A percentile compares a stretch with the other conserved stretches of the same genome.
phyloP scores from a whole-genome alignment of 1,140 invertebrate genomes.

The Trichonephila clavipes region DNA sequence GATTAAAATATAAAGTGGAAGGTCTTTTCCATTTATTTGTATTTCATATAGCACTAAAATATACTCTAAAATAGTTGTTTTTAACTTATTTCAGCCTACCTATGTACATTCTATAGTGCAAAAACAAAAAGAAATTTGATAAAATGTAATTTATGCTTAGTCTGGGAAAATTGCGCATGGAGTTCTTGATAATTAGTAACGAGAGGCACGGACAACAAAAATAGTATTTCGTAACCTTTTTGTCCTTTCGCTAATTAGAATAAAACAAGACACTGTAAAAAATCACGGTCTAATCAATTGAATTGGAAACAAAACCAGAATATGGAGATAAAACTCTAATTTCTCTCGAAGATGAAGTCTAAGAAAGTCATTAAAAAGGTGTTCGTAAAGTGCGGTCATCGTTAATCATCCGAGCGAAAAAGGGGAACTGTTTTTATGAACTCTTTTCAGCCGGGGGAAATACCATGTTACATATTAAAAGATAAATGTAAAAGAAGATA shows the following conservation, averaged over 20 bases:
- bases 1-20: too few species aligned
- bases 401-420: not conserved
- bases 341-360: not conserved
- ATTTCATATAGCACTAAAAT: too few species aligned
- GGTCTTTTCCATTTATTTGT: too few species aligned
- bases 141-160: not conserved
- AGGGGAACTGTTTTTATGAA: not conserved
- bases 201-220: not conserved
- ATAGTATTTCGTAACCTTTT: not conserved
- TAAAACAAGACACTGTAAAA: not conserved
- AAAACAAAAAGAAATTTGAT: not conserved
- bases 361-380: conserved; percentile 25
- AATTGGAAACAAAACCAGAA: conserved; percentile 16
- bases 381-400: not conserved
- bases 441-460: not conserved
- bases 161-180: not conserved
- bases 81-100: too few species aligned
- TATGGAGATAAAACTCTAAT: conserved; percentile 28
- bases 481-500: not conserved
- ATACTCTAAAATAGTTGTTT: too few species aligned
- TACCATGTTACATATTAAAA: conserved; percentile 25
- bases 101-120: too few species aligned
- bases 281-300: conserved; percentile 10
- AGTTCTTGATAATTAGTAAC: not conserved
- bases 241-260: conserved; percentile 10